Base-by-base conservation (phyloP, 37 sponge, comb jelly and placozoan genomes). In the Petrosia ficiformis region DNA sequence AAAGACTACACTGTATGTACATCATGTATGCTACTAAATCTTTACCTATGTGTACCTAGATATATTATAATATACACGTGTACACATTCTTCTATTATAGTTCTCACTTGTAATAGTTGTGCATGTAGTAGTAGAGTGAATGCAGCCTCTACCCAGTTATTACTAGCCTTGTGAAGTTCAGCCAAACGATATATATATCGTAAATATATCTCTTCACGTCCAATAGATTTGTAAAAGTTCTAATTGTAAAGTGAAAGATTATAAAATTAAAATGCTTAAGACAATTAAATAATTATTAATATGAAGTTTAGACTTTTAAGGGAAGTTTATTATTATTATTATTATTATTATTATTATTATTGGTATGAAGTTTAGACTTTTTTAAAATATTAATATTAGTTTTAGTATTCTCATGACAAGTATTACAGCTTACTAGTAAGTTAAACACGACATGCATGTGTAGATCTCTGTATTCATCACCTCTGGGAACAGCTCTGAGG, bases 161-260 rank as follows among this genome's bases (percentile, higher is more conserved):
- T 68, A 57, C 59, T 78, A 2, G 68, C 36, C 59, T 87, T 77
- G 75, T 95, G 95, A 61, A 90, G 83, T 14, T 85, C 76, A 54
- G 84, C 85, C 68, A 95, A 65, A 35, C 80, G 85, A 78, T 90
- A 95, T 73, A 95, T 95, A 74, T 95, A 95, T 37, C 89, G 81
- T 36, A 94, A 86, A 76, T 93, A 92, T 76, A 96, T 96, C 79
- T 96, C 93, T 39, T 93, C 86, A 37, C 97, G 54, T 25, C 93
- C 93, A 79, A 90, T 84, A 67, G 93, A 90, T 43, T 91, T 90
- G 87, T 96, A 96, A 77, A 90, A 96, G 44, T 96, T 92, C 91
- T 94, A 44, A 39, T n/a, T n/a, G n/a, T n/a, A n/a, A n/a, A n/a
- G n/a, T 19, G 68, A 71, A 25, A 35, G 32, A 44, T 8, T 30